Conservation (phyloP, 2,113 vertebrate species). For the Rhea pennata region DNA sequence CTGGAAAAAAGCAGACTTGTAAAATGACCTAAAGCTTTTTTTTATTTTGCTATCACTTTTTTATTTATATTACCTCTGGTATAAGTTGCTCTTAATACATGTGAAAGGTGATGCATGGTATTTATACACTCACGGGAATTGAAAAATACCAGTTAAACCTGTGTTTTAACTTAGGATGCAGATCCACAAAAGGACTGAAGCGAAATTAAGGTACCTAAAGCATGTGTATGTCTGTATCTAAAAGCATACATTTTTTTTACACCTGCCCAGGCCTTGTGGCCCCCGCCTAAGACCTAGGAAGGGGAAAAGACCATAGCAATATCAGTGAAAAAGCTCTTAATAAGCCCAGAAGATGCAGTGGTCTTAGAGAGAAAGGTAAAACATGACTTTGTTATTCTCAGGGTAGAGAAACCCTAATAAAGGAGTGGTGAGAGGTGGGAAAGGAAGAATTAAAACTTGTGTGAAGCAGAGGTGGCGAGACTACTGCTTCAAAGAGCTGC, state of each 20-base stretch:
- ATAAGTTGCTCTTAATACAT: constrained; percentile 26
- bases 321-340: constrained; percentile 71
- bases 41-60: background rate
- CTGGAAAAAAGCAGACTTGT: background rate
- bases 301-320: constrained; percentile 69
- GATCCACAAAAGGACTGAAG: constrained; percentile 75
- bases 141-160: constrained; percentile 71
- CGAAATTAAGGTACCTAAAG: constrained; percentile 73
- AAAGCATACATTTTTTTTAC: constrained; percentile 74
- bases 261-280: constrained; percentile 72
- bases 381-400: constrained; percentile 69
- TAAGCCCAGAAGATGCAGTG: constrained; percentile 70
- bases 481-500: background rate
- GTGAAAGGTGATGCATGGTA: constrained; percentile 56
- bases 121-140: constrained; percentile 26
- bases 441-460: background rate
- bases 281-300: constrained; percentile 71
- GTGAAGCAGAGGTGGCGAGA: background rate
- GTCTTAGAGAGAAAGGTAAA: constrained; percentile 72
- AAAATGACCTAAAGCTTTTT: background rate
- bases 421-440: constrained; percentile 29
- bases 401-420: constrained; percentile 33
- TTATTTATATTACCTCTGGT: background rate
- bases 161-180: constrained; percentile 74
- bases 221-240: constrained; percentile 72